Evolutionary conservation across 1,140 invertebrate genomes (phyloP).

Genomic region (Subanguina moxae): DNA sequence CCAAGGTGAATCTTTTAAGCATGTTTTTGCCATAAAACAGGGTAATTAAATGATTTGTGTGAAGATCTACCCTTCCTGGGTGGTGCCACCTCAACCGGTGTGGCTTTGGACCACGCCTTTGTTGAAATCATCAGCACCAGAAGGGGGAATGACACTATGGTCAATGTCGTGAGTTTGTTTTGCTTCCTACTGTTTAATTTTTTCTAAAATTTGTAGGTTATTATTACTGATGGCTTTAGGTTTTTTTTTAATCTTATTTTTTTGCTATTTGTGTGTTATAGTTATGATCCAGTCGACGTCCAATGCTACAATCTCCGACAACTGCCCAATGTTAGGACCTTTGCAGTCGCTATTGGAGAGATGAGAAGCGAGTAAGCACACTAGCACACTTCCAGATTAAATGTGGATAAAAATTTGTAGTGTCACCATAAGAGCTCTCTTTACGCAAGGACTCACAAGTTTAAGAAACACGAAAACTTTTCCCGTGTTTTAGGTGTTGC

Average conservation of each 20-base stretch:
- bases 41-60: background rate
- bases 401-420: background rate
- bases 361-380: slow-evolving; percentile 6
- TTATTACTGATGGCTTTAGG: slow-evolving; percentile 1
- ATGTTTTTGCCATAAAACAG: too few relatives aligned
- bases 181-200: too few relatives aligned
- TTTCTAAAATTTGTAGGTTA: background rate
- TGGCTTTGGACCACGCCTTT: background rate
- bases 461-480: too few relatives aligned
- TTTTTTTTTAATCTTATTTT: background rate
- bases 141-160: background rate
- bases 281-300: background rate
- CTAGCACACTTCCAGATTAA: background rate
- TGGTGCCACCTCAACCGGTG: background rate
- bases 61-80: background rate
- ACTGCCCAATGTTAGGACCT: background rate
- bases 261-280: background rate
- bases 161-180: background rate
- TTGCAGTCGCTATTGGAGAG: background rate
- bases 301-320: background rate
- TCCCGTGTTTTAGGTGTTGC: too few relatives aligned
- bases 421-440: background rate
- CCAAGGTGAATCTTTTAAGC: too few relatives aligned
- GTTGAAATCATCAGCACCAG: background rate
- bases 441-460: too few relatives aligned